phyloP scores from a whole-genome alignment of 2,113 vertebrate species.

The Cephalopholis sonnerati region DNA sequence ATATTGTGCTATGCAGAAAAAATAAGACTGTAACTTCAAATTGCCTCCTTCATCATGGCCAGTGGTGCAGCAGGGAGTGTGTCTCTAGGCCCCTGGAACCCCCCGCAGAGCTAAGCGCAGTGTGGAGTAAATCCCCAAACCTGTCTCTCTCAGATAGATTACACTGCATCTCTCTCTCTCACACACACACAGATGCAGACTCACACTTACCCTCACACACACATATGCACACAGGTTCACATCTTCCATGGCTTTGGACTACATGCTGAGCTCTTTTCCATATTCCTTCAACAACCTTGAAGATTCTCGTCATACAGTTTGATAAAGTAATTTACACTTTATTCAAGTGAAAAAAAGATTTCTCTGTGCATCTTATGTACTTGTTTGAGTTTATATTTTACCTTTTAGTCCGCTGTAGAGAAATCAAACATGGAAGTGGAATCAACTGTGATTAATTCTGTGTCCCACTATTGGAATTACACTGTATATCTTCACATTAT shows the following conservation, averaged over 20 bases:
- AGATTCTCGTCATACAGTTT: slow-evolving; percentile 14
- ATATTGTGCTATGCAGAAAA: slow-evolving; percentile 38
- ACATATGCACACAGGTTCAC: background rate
- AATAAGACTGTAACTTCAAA: slow-evolving; percentile 45
- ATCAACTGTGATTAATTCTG: background rate
- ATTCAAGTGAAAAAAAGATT: background rate
- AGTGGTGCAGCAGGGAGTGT: slow-evolving; percentile 47
- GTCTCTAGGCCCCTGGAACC: slow-evolving; percentile 29
- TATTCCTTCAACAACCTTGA: slow-evolving; percentile 57
- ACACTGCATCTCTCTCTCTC: slow-evolving; percentile 26
- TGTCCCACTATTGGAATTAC: background rate
- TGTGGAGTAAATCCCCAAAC: slow-evolving; percentile 69
- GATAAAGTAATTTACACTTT: slow-evolving; percentile 16
- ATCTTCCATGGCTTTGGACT: slow-evolving; percentile 50
- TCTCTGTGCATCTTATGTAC: background rate
- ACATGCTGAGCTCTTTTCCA: slow-evolving; percentile 61
- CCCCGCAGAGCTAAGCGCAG: slow-evolving; percentile 61
- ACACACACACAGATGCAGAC: background rate
- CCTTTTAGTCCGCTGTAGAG: background rate
- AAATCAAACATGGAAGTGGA: background rate
- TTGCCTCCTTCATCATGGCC: slow-evolving; percentile 60
- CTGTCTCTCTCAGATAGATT: slow-evolving; percentile 66
- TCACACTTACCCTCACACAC: background rate
- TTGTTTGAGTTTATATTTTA: background rate
- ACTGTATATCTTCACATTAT: background rate